Evolutionary conservation across 2,888 invertebrate species (phyloP).

Genomic region (Trimorus sp.): DNA sequence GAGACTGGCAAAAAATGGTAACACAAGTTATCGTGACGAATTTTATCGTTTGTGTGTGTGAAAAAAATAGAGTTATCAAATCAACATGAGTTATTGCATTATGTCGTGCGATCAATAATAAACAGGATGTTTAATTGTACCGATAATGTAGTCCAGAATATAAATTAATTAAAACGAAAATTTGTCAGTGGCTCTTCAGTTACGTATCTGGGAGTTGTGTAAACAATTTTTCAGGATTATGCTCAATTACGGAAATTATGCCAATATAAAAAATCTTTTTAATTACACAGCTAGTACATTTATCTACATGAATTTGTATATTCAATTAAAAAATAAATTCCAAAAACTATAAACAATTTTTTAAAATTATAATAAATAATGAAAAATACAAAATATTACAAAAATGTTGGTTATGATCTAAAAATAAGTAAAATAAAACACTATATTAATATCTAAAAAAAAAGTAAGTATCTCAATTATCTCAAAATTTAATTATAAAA

Average conservation of each 20-base stretch:
- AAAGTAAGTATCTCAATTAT: too few relatives aligned
- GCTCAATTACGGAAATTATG: constrained; percentile 24
- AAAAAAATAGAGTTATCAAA: constrained; percentile 27
- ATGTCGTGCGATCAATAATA: constrained; percentile 52
- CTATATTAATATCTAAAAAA: too few relatives aligned
- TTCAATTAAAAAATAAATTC: too few relatives aligned
- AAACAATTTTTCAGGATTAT: constrained; percentile 42
- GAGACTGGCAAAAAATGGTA: background rate
- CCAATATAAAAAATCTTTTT: constrained; percentile 18
- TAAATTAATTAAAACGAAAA: constrained; percentile 55
- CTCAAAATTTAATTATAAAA: too few relatives aligned
- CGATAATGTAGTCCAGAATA: constrained; percentile 46
- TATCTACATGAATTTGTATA: too few relatives aligned
- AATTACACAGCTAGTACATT: background rate
- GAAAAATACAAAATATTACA: too few relatives aligned
- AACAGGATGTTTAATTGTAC: constrained; percentile 57
- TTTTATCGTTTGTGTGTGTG: constrained; percentile 28
- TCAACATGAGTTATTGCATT: constrained; percentile 44
- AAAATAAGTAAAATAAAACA: too few relatives aligned
- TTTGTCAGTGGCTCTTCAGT: constrained; percentile 39
- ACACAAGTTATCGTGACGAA: background rate
- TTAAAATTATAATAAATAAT: too few relatives aligned
- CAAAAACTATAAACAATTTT: too few relatives aligned
- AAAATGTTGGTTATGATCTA: too few relatives aligned
- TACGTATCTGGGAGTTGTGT: constrained; percentile 35